Evolutionary conservation across 2,888 invertebrate species (phyloP), one percentile per base, ranked within the genome.

Genomic region (Drosophila lutescens): DNA sequence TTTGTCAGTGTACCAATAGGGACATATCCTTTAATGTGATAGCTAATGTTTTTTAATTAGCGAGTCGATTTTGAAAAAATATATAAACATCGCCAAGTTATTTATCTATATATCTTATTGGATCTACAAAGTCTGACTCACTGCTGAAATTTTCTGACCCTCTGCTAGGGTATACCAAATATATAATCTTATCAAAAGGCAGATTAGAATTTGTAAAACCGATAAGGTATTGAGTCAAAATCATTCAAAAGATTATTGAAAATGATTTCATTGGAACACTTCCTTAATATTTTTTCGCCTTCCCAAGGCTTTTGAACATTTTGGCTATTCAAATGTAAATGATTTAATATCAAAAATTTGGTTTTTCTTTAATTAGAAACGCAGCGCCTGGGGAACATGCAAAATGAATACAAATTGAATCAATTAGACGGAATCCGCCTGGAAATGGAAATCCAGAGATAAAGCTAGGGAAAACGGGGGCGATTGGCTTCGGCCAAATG

Each of bases 381-480:
- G 26, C 54, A 41, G 38, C 49, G 47, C n/a, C 41, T 34, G 47
- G 36, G 47, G 32, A 69, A 60, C 46, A 55, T 78, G 57, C 40
- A 62, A 78, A 71, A 81, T 66, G 76, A 84, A 84, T 81, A 78
- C 66, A 79, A 86, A 79, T 77, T 49, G 69, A 82, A 79, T 77
- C 62, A 86, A 80, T 86, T 77, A 70, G 69, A 56, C 43, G 47
- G 47, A 59, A 77, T 58, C 50, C 56, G 41, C 12, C 26, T 69
- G 13, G 43, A 62, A 69, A 26, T 57, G 47, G 50, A 65, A 65
- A 46, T 23, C 55, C 34, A 54, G 10, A 68, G 56, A 47, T 55
- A 54, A 69, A 47, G 44, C 46, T 26, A 32, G 30, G 54, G 17
- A 34, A 38, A 34, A 13, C 36, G 38, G 53, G 20, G 36, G 13